Percentiles rank a stretch among this genome's conserved stretches.
phyloP scores from a whole-genome alignment of 2,113 vertebrate species.

The Osmerus mordax region DNA sequence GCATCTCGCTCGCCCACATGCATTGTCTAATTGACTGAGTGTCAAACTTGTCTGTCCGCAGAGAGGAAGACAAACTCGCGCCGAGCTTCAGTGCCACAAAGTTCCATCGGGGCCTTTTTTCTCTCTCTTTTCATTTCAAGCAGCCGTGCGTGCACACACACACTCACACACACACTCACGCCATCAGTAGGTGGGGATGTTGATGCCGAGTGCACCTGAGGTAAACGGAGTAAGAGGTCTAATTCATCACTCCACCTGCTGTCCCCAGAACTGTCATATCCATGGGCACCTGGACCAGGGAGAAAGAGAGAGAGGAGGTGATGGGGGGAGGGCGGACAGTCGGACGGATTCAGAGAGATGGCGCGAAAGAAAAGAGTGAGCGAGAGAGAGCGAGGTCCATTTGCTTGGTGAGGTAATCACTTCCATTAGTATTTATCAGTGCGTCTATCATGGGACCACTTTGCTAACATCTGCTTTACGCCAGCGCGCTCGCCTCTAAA shows the following conservation, averaged over 20 bases:
- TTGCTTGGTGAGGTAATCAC: slow-evolving; percentile 71
- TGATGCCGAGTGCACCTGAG: slow-evolving; percentile 35
- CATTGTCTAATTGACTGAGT: too few relatives aligned
- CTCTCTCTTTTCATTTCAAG: too few relatives aligned
- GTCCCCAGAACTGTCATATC: slow-evolving; percentile 21
- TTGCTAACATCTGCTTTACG: slow-evolving; percentile 68
- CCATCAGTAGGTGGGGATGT: slow-evolving; percentile 12
- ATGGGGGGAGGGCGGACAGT: too few relatives aligned
- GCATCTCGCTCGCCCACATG: too few relatives aligned
- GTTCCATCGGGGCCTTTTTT: too few relatives aligned
- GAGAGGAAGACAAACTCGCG: too few relatives aligned
- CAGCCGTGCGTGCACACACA: not conserved
- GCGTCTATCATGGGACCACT: slow-evolving; percentile 64
- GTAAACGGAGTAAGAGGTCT: slow-evolving; percentile 31
- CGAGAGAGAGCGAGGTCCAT: slow-evolving; percentile 55
- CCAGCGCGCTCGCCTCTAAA: slow-evolving; percentile 55
- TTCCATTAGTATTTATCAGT: slow-evolving; percentile 74
- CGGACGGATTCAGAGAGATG: too few relatives aligned
- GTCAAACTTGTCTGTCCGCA: too few relatives aligned
- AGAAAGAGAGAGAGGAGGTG: not conserved
- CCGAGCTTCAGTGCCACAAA: too few relatives aligned
- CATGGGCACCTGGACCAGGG: slow-evolving; percentile 8
- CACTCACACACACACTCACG: not conserved
- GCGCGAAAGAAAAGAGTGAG: too few relatives aligned
- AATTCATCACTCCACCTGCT: slow-evolving; percentile 38